A percentile compares a stretch with the other conserved stretches of the same genome.
Evolutionary conservation across 2,113 vertebrate genomes (phyloP).

Genomic region (Carettochelys insculpta): DNA sequence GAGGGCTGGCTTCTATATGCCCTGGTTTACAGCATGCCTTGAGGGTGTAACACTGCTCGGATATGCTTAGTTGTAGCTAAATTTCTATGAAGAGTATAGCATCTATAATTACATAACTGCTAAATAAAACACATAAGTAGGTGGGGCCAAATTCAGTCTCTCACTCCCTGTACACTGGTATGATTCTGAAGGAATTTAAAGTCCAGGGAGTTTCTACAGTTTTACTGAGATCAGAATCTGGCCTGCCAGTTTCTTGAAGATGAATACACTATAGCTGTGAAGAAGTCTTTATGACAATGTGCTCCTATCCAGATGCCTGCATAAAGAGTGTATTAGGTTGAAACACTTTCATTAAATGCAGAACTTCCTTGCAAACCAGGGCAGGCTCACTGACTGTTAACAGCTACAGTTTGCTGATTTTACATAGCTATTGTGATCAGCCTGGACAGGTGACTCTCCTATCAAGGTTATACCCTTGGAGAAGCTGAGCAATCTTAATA

Average conservation of each 20-base stretch:
- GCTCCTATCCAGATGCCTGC: background rate
- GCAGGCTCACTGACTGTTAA: background rate
- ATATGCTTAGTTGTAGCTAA: background rate
- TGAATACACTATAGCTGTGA: background rate
- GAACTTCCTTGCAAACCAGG: background rate
- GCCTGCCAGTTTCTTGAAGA: background rate
- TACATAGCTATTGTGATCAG: background rate
- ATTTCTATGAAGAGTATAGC: slow-evolving; percentile 24
- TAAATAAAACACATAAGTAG: slow-evolving; percentile 2
- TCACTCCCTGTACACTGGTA: background rate
- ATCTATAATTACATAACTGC: background rate
- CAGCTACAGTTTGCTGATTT: background rate
- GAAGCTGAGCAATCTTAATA: background rate
- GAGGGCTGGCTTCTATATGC: background rate
- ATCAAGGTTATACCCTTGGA: background rate
- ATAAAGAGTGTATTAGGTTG: background rate
- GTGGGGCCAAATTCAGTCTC: background rate
- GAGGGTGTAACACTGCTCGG: background rate
- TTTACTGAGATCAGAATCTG: background rate
- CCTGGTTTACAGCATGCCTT: background rate
- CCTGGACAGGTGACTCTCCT: background rate
- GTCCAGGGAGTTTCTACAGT: background rate
- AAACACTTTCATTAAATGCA: background rate
- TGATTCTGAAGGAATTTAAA: background rate
- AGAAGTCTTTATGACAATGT: background rate